Evolutionary conservation across 2,888 invertebrate species (phyloP).

Genomic region (Caenorhabditis plicata): DNA sequence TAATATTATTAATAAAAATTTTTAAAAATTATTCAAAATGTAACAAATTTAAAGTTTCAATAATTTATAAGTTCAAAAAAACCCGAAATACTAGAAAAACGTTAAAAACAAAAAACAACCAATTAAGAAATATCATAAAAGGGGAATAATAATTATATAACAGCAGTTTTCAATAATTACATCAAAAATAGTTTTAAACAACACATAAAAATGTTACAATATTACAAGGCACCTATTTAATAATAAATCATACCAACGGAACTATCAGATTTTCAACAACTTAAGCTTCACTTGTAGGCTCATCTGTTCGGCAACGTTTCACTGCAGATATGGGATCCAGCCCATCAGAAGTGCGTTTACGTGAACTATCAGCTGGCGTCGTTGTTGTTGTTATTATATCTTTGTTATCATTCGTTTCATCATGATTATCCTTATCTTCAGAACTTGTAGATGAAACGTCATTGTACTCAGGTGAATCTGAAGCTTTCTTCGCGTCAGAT

Average conservation of each 20-base stretch:
- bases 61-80: too few species aligned
- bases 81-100: too few species aligned
- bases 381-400: neutral
- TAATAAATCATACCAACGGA: constrained; percentile 9
- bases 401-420: constrained; percentile 7
- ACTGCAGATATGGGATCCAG: constrained; percentile 10
- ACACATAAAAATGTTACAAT: too few species aligned
- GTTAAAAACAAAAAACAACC: too few species aligned
- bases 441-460: constrained; percentile 31
- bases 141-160: too few species aligned
- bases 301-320: constrained; percentile 19
- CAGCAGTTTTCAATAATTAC: too few species aligned
- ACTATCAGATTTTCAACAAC: neutral
- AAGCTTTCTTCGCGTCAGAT: constrained; percentile 13
- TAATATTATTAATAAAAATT: too few species aligned
- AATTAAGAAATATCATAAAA: too few species aligned
- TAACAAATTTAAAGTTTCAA: too few species aligned
- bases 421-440: constrained; percentile 23
- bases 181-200: too few species aligned
- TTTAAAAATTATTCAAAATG: too few species aligned
- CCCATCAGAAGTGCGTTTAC: constrained; percentile 22
- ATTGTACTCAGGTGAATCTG: constrained; percentile 24
- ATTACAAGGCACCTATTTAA: too few species aligned
- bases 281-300: neutral
- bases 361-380: constrained; percentile 2